Conservation (phyloP, 2,113 vertebrate species). For the Pseudopodoces humilis region DNA sequence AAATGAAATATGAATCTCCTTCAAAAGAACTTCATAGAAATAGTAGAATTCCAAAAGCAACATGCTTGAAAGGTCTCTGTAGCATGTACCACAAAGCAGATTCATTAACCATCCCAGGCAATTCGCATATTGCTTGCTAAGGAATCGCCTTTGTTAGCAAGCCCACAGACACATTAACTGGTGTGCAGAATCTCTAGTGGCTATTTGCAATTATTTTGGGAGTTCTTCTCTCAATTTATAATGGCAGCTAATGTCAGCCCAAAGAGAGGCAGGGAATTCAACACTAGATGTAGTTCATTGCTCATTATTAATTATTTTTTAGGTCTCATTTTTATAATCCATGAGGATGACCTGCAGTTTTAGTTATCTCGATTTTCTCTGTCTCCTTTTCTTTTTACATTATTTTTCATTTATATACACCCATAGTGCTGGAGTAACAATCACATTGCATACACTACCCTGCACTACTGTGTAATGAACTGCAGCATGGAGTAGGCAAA, state of each 20-base stretch:
- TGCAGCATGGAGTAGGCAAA: neutral
- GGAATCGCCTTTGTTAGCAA: slow-evolving; percentile 77
- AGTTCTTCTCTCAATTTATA: slow-evolving; percentile 73
- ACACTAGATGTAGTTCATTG: slow-evolving; percentile 50
- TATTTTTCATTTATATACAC: neutral
- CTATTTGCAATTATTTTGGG: slow-evolving; percentile 72
- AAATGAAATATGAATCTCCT: slow-evolving; percentile 5
- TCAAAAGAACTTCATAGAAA: neutral
- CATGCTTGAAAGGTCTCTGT: slow-evolving; percentile 41
- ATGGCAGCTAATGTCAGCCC: slow-evolving; percentile 58
- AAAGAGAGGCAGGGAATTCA: slow-evolving; percentile 47
- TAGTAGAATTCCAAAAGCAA: neutral
- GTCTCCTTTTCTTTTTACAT: neutral
- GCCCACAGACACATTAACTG: slow-evolving; percentile 66
- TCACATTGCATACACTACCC: rapidly evolving
- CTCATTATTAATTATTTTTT: slow-evolving; percentile 32
- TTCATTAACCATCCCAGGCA: slow-evolving; percentile 72
- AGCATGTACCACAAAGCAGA: slow-evolving; percentile 53
- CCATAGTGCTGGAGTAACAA: neutral
- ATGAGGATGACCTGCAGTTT: neutral
- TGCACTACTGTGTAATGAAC: neutral
- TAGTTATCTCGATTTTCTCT: neutral
- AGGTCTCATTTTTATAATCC: neutral
- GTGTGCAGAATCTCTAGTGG: slow-evolving; percentile 66
- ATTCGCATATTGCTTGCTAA: slow-evolving; percentile 61